Evolutionary conservation across 2,797 vertebrate genomes (phyloP).

Genomic region (Enteromius argenteus): DNA sequence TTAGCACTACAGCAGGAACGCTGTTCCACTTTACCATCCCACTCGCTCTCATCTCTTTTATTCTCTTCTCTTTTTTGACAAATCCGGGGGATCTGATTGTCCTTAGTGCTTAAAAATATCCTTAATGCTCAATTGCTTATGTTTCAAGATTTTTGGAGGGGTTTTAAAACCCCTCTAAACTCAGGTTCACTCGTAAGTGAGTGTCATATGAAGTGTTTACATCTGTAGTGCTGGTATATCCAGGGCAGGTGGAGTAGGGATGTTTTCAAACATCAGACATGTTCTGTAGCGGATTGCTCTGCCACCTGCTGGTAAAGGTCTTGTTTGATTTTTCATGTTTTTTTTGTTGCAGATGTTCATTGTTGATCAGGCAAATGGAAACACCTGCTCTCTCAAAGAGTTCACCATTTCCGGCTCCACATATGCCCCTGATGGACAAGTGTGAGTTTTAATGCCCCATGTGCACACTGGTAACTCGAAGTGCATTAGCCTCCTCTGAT

Average conservation of each 20-base stretch:
- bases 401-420: conserved; percentile 95
- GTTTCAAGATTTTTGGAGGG: neutral
- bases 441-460: conserved; percentile 81
- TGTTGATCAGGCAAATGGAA: conserved; percentile 86
- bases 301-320: conserved; percentile 52
- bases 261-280: neutral
- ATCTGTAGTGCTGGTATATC: conserved; percentile 4
- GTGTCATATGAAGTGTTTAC: conserved; percentile 33
- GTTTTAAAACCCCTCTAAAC: conserved; percentile 34
- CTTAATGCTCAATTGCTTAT: conserved; percentile 18
- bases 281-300: neutral
- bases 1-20: neutral
- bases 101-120: conserved; percentile 19
- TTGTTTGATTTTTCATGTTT: conserved; percentile 29
- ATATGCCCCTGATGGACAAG: conserved; percentile 94
- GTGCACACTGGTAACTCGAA: neutral
- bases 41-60: conserved; percentile 43
- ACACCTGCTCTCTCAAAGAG: conserved; percentile 90
- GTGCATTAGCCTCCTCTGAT: neutral
- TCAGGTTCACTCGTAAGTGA: conserved; percentile 18
- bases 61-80: conserved; percentile 23
- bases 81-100: conserved; percentile 27
- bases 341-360: conserved; percentile 88
- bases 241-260: conserved; percentile 22
- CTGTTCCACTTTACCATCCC: conserved; percentile 48